Percentiles rank a stretch among this genome's conserved stretches.
phyloP scores from a whole-genome alignment of 2,113 vertebrate genomes.

The Lamprologus ornatipinnis region DNA sequence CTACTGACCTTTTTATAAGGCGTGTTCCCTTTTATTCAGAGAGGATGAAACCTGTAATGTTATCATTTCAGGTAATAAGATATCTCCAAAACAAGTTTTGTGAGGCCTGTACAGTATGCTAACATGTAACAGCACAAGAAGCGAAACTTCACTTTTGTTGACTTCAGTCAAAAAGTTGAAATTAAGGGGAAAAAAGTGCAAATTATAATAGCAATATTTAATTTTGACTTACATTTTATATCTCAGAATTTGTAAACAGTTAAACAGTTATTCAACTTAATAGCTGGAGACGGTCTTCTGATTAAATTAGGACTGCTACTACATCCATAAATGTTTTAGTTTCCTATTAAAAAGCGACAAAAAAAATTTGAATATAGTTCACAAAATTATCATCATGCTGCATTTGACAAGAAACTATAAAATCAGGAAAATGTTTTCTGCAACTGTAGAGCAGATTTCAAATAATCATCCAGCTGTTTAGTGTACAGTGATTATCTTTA shows the following conservation, averaged over 20 bases:
- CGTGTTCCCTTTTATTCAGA: background rate
- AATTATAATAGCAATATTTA: background rate
- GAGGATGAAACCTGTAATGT: background rate
- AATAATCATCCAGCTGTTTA: background rate
- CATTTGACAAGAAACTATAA: background rate
- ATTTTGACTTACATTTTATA: background rate
- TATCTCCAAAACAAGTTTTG: background rate
- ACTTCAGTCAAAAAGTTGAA: background rate
- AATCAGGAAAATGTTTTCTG: background rate
- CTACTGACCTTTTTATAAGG: background rate
- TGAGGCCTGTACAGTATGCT: background rate
- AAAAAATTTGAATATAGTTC: background rate
- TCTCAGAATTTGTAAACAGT: background rate
- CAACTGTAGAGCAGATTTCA: background rate
- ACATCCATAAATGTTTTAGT: background rate
- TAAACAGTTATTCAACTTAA: background rate
- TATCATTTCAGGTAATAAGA: background rate
- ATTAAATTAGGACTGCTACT: background rate
- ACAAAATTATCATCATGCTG: background rate
- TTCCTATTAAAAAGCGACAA: background rate
- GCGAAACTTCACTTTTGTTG: background rate
- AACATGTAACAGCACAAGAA: background rate
- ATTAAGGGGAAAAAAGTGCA: fast-evolving
- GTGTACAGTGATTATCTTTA: background rate
- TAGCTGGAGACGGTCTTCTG: background rate